Base-by-base conservation (phyloP, 23 tunicate genomes). In the Ascidia mentula region DNA sequence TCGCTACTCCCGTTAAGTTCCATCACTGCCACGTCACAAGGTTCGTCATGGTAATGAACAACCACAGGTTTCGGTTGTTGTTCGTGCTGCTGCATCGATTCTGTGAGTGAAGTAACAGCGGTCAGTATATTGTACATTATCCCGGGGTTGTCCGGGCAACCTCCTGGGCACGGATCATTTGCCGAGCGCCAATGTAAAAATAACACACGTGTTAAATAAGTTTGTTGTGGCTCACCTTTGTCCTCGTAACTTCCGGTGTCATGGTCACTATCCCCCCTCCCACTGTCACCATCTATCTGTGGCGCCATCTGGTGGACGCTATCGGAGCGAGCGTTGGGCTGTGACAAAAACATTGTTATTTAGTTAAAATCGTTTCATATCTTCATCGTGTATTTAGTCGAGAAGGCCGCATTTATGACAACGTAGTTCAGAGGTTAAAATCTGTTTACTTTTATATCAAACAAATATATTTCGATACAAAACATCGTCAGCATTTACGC, bases 241-340 rank as follows among this genome's bases (percentile, higher is more conserved):
- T 85, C 97, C 24, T 80, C 84, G 40, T 30, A 81, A 71, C 90
- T 91, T 22, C 69, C 87, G 4, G 82, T 65, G 70, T 91, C 97
- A 31, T 85, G 84, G 78, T 91, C 97, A 61, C 97, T 91, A 20
- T 91, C 97, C 39, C 97, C 97, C 73, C 83, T 85, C 26, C 97
- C 97, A 72, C 97, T 91, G 75, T 91, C 97, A 7, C 89, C 79
- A 77, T 91, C 97, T 0, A 72, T 69, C 40, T 80, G 86, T 32
- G 70, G 22, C 30, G 77, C 65, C 65, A 53, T 28, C 40, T 36
- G 76, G 80, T 32, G 79, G 15, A 28, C 20, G 40, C 40, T 38
- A 78, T 33, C 36, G 45, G 31, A 28, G 32, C 75, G 38, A 17
- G 17, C 24, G 39, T 35, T 32, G 34, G 34, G 75, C 84, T 77